A percentile compares a stretch with the other conserved stretches of the same genome.
Conservation (phyloP, 2,888 invertebrate species). For the Diarsia brunnea region DNA sequence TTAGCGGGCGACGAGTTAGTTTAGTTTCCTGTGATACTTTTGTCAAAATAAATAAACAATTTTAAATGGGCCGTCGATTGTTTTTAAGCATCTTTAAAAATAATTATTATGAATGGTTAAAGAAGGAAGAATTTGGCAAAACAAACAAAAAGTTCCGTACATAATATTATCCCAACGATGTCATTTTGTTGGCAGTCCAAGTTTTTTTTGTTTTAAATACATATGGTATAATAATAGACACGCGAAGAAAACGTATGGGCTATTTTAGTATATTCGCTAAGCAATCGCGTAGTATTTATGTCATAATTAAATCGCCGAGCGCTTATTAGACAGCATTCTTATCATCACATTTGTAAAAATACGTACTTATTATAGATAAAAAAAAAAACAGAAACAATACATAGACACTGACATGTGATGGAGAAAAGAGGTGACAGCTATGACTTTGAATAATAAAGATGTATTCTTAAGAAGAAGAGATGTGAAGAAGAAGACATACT, state of each 20-base stretch:
- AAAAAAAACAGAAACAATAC: not conserved
- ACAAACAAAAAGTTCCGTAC: slow-evolving; percentile 9
- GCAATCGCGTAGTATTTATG: slow-evolving; percentile 11
- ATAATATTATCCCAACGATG: slow-evolving; percentile 12
- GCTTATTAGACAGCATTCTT: not conserved
- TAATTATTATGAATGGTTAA: not conserved
- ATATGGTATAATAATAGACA: slow-evolving; percentile 28
- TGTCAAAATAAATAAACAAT: not conserved
- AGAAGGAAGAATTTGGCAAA: slow-evolving; percentile 20
- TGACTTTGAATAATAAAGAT: no score
- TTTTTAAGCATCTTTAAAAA: not conserved
- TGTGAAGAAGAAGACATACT: no score
- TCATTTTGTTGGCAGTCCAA: slow-evolving; percentile 49
- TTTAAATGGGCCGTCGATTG: no score
- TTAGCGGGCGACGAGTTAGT: not conserved
- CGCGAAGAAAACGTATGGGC: slow-evolving; percentile 14
- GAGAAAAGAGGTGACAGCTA: not conserved
- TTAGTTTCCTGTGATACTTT: not conserved
- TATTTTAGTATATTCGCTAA: slow-evolving; percentile 39
- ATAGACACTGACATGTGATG: not conserved
- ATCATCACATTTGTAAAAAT: not conserved
- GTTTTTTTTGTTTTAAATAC: slow-evolving; percentile 35
- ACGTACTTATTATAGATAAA: not conserved
- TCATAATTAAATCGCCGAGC: slow-evolving; percentile 10
- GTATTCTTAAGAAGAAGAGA: no score